A percentile compares a stretch with the other conserved stretches of the same genome.
These are phyloP conservation scores for Cyclina sinensis DNA, from an alignment of 1,140 invertebrate species.

Conservation along the genomic window DNA sequence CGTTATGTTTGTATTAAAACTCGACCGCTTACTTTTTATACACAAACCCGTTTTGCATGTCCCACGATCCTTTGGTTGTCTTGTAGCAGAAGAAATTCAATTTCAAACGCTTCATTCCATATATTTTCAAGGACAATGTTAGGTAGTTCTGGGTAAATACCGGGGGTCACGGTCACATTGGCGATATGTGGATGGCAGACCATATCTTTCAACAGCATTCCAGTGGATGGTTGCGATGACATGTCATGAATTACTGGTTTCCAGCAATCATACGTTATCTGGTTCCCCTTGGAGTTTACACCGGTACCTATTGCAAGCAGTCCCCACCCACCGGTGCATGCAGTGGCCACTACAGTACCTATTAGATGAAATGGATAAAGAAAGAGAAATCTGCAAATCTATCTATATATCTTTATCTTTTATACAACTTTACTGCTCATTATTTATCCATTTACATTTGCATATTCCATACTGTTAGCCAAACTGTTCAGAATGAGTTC, in stretches of 20 bases:
- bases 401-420: too few relatives aligned
- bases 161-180: not conserved
- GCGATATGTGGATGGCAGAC: not conserved
- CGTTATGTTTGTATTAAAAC: too few relatives aligned
- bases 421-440: too few relatives aligned
- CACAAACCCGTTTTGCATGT: constrained; percentile 27
- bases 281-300: not conserved
- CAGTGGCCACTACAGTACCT: not conserved
- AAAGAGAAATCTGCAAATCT: too few relatives aligned
- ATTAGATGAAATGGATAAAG: not conserved
- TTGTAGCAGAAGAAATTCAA: not conserved
- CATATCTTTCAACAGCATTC: constrained; percentile 6
- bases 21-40: not conserved
- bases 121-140: constrained; percentile 7
- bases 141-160: not conserved
- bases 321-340: not conserved
- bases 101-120: constrained; percentile 2
- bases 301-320: not conserved
- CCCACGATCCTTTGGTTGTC: not conserved
- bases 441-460: too few relatives aligned
- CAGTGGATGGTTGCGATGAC: not conserved
- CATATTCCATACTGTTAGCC: too few relatives aligned
- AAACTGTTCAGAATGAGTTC: too few relatives aligned
- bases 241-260: constrained; percentile 6
- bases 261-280: constrained; percentile 13